Conservation (phyloP, 92 coral and sea anemone genomes). For the Paramuricea clavata region DNA sequence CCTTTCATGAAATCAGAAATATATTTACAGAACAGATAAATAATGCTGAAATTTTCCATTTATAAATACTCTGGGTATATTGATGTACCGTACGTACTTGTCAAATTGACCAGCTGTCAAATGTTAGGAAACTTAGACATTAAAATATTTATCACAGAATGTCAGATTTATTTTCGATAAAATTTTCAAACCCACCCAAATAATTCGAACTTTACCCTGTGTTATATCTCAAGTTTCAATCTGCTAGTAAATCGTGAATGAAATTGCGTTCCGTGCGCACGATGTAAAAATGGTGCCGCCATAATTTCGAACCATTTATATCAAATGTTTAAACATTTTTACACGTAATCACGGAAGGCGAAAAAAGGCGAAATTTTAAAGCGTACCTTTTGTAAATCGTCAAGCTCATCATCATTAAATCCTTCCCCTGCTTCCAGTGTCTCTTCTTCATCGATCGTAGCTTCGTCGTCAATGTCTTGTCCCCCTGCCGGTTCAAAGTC, state of each 20-base stretch:
- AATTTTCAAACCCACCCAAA: too few relatives aligned
- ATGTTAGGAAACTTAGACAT: too few relatives aligned
- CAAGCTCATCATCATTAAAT: conserved; percentile 81
- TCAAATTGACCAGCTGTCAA: too few relatives aligned
- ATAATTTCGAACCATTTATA: not conserved
- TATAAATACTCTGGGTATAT: too few relatives aligned
- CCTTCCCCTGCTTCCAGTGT: conserved; percentile 88
- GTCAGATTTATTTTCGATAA: too few relatives aligned
- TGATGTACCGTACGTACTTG: too few relatives aligned
- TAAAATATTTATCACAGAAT: too few relatives aligned
- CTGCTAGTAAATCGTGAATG: not conserved
- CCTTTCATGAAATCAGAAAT: too few relatives aligned
- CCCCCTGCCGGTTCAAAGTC: conserved; percentile 94
- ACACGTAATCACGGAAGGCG: conserved; percentile 12
- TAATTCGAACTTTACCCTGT: not conserved
- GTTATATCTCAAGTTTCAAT: not conserved
- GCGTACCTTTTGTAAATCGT: conserved; percentile 87
- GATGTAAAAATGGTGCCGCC: not conserved
- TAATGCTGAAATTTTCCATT: too few relatives aligned
- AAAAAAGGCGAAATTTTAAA: not conserved
- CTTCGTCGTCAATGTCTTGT: conserved; percentile 96
- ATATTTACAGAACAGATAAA: too few relatives aligned
- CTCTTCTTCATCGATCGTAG: conserved; percentile 98
- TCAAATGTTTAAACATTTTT: not conserved
- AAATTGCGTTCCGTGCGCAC: not conserved